Base-by-base conservation (phyloP, 2,113 vertebrate genomes). In the Mesoclemmys tuberculata region DNA sequence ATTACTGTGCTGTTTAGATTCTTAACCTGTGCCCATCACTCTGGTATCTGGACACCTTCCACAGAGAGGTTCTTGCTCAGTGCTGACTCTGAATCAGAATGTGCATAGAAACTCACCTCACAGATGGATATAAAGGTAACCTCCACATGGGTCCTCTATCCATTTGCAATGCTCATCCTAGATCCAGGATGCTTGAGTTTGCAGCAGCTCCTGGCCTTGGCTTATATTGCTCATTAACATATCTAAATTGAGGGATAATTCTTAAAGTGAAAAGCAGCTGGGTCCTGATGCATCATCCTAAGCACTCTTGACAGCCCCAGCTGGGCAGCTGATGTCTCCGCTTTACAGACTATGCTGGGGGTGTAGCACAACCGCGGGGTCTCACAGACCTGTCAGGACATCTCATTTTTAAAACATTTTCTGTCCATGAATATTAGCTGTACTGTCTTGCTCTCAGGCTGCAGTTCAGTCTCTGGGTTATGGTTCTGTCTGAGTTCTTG, bases 221-320 rank as follows among this genome's bases (percentile, higher is more conserved):
- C 61, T 74, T 87, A 44, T 49, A n/a, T 49, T 81, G 61, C n/a
- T 58, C 64, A 54, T 82, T 82, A 38, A 85, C 51, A 31, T 26
- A 48, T 31, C 49, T 68, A 64, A 83, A 83, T 9, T 44, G 68
- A 44, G n/a, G 56, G 68, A 61, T 85, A 75, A 85, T 93, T 75
- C 78, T 75, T 48, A 46, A 51, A 10, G 21, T 58, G 12, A 46
- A 81, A 80, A 85, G 83, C 86, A 85, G 54, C 41, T 19, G n/a
- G 41, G 64, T 16, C 82, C 52, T 81, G 61, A 29, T 61, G 24
- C 3, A 4, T 95, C 94, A 94, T 49, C 1, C 0, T 96, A 22
- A 97, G 91, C 44, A 82, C 85, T 93, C 87, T 93, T 95, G 96
- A 95, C 94, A 96, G 91, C 12, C 0, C 56, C 1, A 56, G 91